Base-by-base conservation (phyloP, 2,888 invertebrate species). In the Coenonympha glycerion region DNA sequence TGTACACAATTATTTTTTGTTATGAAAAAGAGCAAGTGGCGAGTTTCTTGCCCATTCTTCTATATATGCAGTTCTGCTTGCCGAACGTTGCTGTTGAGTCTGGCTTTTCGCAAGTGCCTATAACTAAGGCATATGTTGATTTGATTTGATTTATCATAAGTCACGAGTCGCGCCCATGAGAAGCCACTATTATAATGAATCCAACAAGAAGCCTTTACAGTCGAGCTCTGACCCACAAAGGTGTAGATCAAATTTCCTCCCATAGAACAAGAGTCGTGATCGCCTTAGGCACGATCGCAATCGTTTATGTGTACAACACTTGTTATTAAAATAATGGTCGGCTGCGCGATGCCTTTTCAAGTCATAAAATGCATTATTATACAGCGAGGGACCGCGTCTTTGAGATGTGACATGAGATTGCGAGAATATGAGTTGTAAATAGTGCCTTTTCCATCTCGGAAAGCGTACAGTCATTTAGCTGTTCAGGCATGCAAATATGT, bases 161-260 rank as follows among this genome's bases (percentile, higher is more conserved):
- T 21, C 8, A 21, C 30, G 5, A 8, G n/a, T n/a, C n/a, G n/a
- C n/a, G n/a, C 28, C 21, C 15, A n/a, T 37, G 15, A 39, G 19
- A 33, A 34, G 36, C n/a, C 30, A 41, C 21, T 47, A 42, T 22
- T 52, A 47, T 52, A 57, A 51, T 47, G 55, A 55, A 53, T 48
- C 56, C 55, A 61, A 62, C 62, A 63, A 62, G 59, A 56, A 56
- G 47, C 42, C 59, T 57, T 53, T 57, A 56, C 53, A 58, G 47
- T 54, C 55, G 47, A 51, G 52, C 55, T 62, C 62, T 79, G 80
- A 82, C 80, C 82, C 64, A 81, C 62, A 77, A 79, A 76, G 68
- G 69, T 65, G 72, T 64, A 73, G 74, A 78, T 79, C 78, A 67
- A 76, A 80, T 81, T 76, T 76, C 77, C 69, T 68, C 11, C 68